A percentile compares a stretch with the other conserved stretches of the same genome.
Evolutionary conservation across 2,888 invertebrate species (phyloP).

Genomic region (Melieria omissa): DNA sequence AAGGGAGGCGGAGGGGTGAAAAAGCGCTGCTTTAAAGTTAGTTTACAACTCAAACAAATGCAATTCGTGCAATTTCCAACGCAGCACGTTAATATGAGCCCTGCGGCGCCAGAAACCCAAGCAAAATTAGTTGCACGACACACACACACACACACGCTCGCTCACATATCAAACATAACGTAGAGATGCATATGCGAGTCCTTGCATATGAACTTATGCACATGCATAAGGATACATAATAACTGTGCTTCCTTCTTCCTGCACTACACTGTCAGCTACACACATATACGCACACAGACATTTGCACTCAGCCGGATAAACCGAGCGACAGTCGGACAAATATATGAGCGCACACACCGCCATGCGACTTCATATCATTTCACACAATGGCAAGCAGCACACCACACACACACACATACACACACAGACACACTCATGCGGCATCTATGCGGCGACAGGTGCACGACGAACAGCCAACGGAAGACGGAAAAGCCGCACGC

Average conservation of each 20-base stretch:
- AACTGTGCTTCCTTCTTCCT: constrained; percentile 27
- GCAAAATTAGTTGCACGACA: constrained; percentile 28
- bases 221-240: neutral
- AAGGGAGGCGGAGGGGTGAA: neutral
- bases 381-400: constrained; percentile 32
- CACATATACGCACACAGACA: too few relatives aligned
- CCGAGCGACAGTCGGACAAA: constrained; percentile 26
- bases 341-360: constrained; percentile 19
- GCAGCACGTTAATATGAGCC: constrained; percentile 40
- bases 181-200: neutral
- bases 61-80: constrained; percentile 35
- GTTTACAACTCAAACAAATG: constrained; percentile 33
- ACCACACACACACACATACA: neutral
- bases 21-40: constrained; percentile 26
- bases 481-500: neutral
- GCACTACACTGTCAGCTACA: neutral
- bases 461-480: neutral
- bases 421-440: too few relatives aligned
- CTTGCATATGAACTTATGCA: neutral
- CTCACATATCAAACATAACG: too few relatives aligned
- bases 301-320: neutral
- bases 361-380: constrained; percentile 33
- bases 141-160: neutral
- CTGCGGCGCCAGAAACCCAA: constrained; percentile 37
- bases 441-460: neutral